Evolutionary conservation across 2,888 invertebrate species (phyloP), one percentile per base, ranked within the genome.

Genomic region (Erebia aethiops): DNA sequence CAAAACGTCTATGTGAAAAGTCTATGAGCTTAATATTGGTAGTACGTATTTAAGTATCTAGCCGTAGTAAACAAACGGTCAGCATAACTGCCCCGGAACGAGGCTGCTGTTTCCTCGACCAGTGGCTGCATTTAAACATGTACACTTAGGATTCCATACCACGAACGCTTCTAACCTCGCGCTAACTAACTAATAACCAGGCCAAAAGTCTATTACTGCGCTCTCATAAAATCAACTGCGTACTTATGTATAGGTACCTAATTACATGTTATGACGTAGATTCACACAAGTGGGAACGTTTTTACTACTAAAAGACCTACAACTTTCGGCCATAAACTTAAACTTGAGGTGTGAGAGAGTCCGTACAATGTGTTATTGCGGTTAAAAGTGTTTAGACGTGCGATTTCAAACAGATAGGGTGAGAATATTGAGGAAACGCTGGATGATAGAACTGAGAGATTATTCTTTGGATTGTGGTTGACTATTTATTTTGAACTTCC

Each of bases 281-380:
- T 18, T 49, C 60, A 18, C 46, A 62, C 62, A 46, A 21, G 26
- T 63, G 70, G 56, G 69, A 74, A 71, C 51, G 41, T 71, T 68
- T 73, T 70, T 56, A 52, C 65, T 62, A 16, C 49, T 13, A 11
- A 26, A 56, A 13, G 11, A 56, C 21, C 21, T 52, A 70, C 64
- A 46, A 62, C 68, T 71, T 74, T 74, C 68, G 72, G 41, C 61
- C 74, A 64, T 74, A 74, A 74, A 74, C 72, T 74, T 69, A 56
- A 71, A 74, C 67, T 74, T 72, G 67, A 63, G 58, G 63, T 67
- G 71, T 74, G 67, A 16, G 63, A 72, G 72, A 65, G 21, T 57
- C 56, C 56, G 35, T 57, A 71, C 71, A 74, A 71, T 74, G 69
- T 64, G 43, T 67, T 62, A 60, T 49, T 71, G 71, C 16, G 72